phyloP scores from a whole-genome alignment of 2,797 vertebrate genomes.

The Phalanger gymnotis region DNA sequence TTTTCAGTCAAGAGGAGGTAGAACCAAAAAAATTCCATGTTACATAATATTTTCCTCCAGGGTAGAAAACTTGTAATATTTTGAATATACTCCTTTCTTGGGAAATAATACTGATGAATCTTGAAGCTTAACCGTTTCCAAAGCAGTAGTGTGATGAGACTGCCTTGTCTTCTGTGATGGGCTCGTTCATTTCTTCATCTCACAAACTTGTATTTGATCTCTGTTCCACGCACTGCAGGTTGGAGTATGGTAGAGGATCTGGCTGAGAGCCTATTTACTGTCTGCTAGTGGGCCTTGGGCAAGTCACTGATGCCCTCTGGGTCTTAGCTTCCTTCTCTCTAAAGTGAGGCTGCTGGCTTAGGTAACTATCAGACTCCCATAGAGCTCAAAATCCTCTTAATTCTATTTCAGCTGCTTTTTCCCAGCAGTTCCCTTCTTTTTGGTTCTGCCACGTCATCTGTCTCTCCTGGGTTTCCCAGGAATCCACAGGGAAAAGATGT shows the following conservation, averaged over 20 bases:
- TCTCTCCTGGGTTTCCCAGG: constrained; percentile 75
- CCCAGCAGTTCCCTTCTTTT: constrained; percentile 63
- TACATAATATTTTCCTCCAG: constrained; percentile 5
- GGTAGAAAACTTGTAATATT: constrained; percentile 40
- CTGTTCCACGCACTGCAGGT: background rate
- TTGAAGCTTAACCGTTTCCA: constrained; percentile 52
- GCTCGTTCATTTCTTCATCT: background rate
- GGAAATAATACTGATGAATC: constrained; percentile 20
- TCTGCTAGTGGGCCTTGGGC: background rate
- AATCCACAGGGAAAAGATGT: constrained; percentile 47
- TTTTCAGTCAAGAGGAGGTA: background rate
- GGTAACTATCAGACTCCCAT: background rate
- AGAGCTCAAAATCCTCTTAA: background rate
- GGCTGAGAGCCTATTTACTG: background rate
- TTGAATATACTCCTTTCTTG: constrained; percentile 49
- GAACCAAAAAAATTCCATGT: background rate
- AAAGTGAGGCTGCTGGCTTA: background rate
- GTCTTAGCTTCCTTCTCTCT: background rate
- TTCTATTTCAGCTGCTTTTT: constrained; percentile 33
- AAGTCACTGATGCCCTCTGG: background rate
- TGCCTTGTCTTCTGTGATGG: constrained; percentile 38
- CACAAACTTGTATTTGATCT: background rate
- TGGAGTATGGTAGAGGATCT: background rate
- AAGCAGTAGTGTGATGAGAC: constrained; percentile 22
- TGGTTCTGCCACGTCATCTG: constrained; percentile 63